phyloP scores from a whole-genome alignment of 1,140 invertebrate genomes.

The Lasioglossum baleicum region DNA sequence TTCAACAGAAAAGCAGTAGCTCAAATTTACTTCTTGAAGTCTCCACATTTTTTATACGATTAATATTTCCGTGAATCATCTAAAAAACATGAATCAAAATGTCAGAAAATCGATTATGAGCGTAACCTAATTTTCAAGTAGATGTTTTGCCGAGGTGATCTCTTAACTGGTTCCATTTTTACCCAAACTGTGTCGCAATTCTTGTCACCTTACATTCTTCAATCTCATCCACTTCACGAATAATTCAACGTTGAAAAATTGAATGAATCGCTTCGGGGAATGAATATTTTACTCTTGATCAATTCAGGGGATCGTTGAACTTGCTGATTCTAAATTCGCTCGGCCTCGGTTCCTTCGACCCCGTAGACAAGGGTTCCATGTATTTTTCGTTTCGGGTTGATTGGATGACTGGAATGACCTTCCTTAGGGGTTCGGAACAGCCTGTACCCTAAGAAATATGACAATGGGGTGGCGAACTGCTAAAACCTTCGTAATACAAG shows the following conservation, averaged over 20 bases:
- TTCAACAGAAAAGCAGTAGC: too few species aligned
- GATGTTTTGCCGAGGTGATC: too few species aligned
- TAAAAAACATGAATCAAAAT: too few species aligned
- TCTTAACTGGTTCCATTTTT: too few species aligned
- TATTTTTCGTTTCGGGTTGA: not conserved
- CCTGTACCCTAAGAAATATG: not conserved
- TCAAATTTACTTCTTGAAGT: too few species aligned
- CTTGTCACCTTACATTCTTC: too few species aligned
- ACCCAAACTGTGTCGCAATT: too few species aligned
- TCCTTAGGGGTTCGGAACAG: not conserved
- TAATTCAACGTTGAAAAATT: not conserved
- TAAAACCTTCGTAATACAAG: not conserved
- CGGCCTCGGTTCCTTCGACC: not conserved
- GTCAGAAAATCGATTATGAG: too few species aligned
- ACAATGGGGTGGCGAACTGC: not conserved
- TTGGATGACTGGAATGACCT: not conserved
- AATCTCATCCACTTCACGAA: too few species aligned
- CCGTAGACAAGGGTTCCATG: not conserved
- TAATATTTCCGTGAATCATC: too few species aligned
- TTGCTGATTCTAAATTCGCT: not conserved
- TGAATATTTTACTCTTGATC: not conserved
- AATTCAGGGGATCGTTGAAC: not conserved
- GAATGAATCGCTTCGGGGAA: not conserved
- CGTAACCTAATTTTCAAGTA: too few species aligned
- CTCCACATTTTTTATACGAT: too few species aligned